Base-by-base conservation (phyloP, 2,113 vertebrate species). In the Sterrhoptilus dennistouni region DNA sequence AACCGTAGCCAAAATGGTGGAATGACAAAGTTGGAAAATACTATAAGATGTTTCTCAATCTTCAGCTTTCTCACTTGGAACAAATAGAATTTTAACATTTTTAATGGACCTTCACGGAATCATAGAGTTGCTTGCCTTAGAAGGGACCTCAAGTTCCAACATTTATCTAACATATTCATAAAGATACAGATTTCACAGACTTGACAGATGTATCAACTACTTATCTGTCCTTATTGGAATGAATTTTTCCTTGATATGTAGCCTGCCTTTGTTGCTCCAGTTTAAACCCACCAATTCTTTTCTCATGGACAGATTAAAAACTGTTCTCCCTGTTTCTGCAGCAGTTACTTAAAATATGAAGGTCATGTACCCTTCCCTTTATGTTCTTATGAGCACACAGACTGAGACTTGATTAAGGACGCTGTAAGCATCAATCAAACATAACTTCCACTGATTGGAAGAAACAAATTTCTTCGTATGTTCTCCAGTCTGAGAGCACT, bases 361-460 rank as follows among this genome's bases (percentile, higher is more conserved):
- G n/a, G 66, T 31, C 17, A 17, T 1, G 8, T 47, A 25, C 6
- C 18, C 14, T 85, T 65, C 7, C 7, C 15, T 71, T 45, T 52
- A 47, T 0, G 3, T 83, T 71, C 40, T 29, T 42, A 24, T 0
- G 0, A 69, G 42, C 29, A 50, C 13, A 25, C 9, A 35, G 13
- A 13, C 40, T 52, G 33, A 68, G 23, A 49, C 28, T 33, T 53
- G 8, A 16, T 70, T 69, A 50, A 64, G 70, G 24, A 80, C 9
- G 63, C 38, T 64, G 20, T 59, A 78, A 74, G 12, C 8, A 80
- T 71, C 27, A 79, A 20, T 68, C 44, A 89, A 53, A 65, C 5
- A 40, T 35, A 5, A 66, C 92, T 82, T 90, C 70, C 25, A 63
- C 11, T 7, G 10, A 28, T 29, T 4, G 9, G 17, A 22, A 82